These are phyloP conservation scores for Aelia acuminata DNA, from an alignment of 2,888 invertebrate genomes.

Conservation along the genomic window DNA sequence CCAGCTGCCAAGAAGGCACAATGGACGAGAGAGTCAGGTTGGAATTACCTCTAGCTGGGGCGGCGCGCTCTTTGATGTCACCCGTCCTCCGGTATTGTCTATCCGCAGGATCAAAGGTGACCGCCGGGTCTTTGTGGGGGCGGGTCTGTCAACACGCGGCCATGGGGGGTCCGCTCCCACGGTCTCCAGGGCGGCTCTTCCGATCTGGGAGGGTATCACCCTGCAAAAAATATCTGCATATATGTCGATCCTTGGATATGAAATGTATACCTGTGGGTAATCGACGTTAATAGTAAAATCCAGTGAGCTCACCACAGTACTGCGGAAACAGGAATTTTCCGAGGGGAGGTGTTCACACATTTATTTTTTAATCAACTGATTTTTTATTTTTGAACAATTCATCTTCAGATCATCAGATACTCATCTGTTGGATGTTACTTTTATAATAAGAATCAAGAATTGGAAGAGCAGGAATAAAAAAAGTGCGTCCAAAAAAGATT, in stretches of 20 bases:
- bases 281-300: too few relatives aligned
- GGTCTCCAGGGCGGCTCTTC: not conserved
- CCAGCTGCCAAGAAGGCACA: slow-evolving; percentile 8
- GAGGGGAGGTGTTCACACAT: too few relatives aligned
- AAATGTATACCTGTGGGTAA: too few relatives aligned
- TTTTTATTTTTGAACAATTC: too few relatives aligned
- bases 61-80: slow-evolving; percentile 36
- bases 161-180: slow-evolving; percentile 26
- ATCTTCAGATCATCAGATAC: too few relatives aligned
- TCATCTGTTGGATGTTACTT: too few relatives aligned
- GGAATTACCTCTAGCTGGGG: not conserved
- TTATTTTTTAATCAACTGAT: too few relatives aligned
- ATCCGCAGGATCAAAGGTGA: not conserved
- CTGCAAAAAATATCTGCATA: not conserved
- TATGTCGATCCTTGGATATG: not conserved
- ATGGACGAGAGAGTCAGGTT: slow-evolving; percentile 27
- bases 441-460: too few relatives aligned
- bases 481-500: too few relatives aligned
- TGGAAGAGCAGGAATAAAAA: too few relatives aligned
- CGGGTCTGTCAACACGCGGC: slow-evolving; percentile 25
- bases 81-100: not conserved
- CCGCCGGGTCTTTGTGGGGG: slow-evolving; percentile 39
- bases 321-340: too few relatives aligned
- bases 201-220: not conserved
- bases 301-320: too few relatives aligned